phyloP scores from a whole-genome alignment of 2,113 vertebrate genomes.

The Phaethon lepturus region DNA sequence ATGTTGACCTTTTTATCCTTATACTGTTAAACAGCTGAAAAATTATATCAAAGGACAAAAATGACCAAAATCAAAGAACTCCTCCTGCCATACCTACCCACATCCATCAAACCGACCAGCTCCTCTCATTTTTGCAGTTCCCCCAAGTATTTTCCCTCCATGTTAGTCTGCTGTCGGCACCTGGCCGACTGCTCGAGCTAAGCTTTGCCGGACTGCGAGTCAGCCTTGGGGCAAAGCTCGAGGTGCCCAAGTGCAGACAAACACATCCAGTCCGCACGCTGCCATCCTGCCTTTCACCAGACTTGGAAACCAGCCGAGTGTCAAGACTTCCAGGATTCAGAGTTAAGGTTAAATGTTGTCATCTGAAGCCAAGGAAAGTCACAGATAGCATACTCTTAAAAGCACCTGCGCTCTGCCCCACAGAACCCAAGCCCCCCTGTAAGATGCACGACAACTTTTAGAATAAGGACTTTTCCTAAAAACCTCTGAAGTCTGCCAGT shows the following conservation, averaged over 20 bases:
- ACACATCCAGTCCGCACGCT: background rate
- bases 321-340: background rate
- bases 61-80: background rate
- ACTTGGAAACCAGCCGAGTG: fast-evolving
- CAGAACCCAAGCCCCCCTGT: fast-evolving
- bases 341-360: background rate
- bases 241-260: fast-evolving
- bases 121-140: background rate
- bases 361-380: background rate
- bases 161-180: fast-evolving
- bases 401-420: background rate
- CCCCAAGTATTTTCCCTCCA: fast-evolving
- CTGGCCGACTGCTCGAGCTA: fast-evolving
- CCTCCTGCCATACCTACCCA: background rate
- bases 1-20: background rate
- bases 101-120: background rate
- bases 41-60: background rate
- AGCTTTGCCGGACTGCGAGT: fast-evolving
- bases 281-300: background rate
- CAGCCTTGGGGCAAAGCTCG: fast-evolving
- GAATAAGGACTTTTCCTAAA: background rate
- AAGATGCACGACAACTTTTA: fast-evolving
- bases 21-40: background rate
- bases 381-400: too few relatives aligned
- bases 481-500: background rate